A percentile compares a stretch with the other conserved stretches of the same genome.
phyloP scores from a whole-genome alignment of 2,888 invertebrate species.

The Meiosimyza decipiens region DNA sequence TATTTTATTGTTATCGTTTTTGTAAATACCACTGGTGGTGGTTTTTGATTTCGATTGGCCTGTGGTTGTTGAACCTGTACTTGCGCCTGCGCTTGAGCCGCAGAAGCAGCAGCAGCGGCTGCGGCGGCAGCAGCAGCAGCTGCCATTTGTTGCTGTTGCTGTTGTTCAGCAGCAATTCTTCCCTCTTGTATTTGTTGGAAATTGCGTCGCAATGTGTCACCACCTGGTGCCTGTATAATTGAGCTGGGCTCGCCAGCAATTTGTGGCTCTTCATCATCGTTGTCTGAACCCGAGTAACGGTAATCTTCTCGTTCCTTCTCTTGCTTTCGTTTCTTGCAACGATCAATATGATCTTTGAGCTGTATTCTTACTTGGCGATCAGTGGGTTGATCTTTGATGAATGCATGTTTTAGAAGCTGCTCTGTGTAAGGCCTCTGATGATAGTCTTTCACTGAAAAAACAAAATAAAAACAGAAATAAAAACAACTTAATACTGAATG shows the following conservation, averaged over 20 bases:
- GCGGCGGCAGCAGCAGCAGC: constrained; percentile 56
- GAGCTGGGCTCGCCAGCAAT: constrained; percentile 95
- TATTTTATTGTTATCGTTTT: neutral
- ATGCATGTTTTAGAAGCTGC: constrained; percentile 95
- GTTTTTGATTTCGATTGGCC: constrained; percentile 70
- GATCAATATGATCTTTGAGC: constrained; percentile 98
- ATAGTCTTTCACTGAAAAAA: constrained; percentile 88
- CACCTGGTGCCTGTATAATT: constrained; percentile 87
- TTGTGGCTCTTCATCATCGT: constrained; percentile 94
- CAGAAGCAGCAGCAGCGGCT: constrained; percentile 56
- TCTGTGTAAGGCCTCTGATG: constrained; percentile 99
- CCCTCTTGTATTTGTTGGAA: constrained; percentile 97
- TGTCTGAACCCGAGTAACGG: constrained; percentile 95
- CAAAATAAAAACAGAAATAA: constrained; percentile 11
- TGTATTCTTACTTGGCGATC: constrained; percentile 98
- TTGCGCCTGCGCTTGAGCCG: constrained; percentile 54
- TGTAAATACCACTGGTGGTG: constrained; percentile 62
- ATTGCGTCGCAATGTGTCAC: constrained; percentile 95
- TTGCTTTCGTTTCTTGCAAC: constrained; percentile 94
- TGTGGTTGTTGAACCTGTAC: constrained; percentile 69
- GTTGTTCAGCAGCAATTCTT: constrained; percentile 73
- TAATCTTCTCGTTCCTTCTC: constrained; percentile 85
- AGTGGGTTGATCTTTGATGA: constrained; percentile 98
- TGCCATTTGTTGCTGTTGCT: constrained; percentile 69
- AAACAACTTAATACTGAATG: neutral